Conservation (phyloP, 2,797 vertebrate genomes). For the Hippopotamyrus pictus region DNA sequence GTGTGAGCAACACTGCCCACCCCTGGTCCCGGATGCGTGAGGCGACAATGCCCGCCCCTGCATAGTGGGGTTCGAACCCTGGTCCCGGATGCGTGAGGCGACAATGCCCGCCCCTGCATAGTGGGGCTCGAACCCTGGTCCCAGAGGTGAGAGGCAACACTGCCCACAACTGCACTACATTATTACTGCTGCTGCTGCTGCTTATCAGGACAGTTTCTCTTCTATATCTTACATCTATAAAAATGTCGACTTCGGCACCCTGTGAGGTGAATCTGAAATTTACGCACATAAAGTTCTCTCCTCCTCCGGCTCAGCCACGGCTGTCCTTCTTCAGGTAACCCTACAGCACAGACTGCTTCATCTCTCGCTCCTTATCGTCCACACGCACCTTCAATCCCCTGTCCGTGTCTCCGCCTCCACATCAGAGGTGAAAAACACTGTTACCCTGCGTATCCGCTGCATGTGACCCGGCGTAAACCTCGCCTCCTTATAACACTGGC, state of each 20-base stretch:
- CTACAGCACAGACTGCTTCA: neutral
- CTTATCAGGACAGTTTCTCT: neutral
- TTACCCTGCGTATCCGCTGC: neutral
- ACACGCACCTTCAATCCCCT: slow-evolving; percentile 4
- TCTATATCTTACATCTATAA: neutral
- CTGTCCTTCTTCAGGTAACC: neutral
- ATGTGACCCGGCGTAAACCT: neutral
- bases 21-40: no score
- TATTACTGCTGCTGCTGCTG: neutral
- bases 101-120: neutral
- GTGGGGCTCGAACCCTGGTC: no score
- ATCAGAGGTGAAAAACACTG: neutral
- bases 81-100: no score
- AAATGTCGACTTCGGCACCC: neutral
- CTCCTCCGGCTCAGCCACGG: neutral
- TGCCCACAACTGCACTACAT: neutral
- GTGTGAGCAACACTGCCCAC: no score
- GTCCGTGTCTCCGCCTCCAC: neutral
- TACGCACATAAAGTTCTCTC: neutral
- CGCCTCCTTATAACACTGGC: neutral
- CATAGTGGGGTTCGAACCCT: no score
- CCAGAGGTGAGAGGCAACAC: neutral
- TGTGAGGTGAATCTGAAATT: neutral
- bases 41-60: no score
- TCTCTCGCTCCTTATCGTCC: neutral